Base-by-base conservation (phyloP, 2,113 vertebrate genomes). In the Petroica traversi region DNA sequence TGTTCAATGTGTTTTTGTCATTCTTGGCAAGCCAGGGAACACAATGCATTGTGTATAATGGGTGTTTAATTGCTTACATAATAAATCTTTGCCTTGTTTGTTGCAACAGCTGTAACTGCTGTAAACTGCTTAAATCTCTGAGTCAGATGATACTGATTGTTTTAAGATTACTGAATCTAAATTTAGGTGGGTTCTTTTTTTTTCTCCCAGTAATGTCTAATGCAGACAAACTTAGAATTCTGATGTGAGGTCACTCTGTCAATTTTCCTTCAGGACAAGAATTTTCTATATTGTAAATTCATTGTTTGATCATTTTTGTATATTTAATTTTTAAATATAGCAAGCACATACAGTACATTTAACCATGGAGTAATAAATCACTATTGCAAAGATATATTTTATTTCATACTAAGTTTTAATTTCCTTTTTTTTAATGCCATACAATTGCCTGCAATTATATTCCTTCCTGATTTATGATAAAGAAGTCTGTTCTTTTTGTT, bases 1-100 rank as follows among this genome's bases (percentile, higher is more conserved):
- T 62, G 24, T 66, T 89, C 40, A 54, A 0, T 19, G 33, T 76
- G 26, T 3, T 85, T 89, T 78, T 72, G 49, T 87, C 66, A n/a
- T 85, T 93, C 38, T 92, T 93, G 81, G 61, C 89, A 92, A 95
- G 52, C 41, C 20, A 31, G 31, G 51, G 61, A 64, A 57, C 82
- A 78, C 87, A 91, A 45, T 64, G 66, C 54, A 19, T 84, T 71
- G 29, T 78, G 33, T 58, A 34, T 82, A 87, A 91, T 82, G 66
- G 2, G 0, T 52, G 19, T 74, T 92, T 93, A 92, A 94, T 88
- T 90, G 83, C 90, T 84, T 85, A 55, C 52, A 94, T 71, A 89
- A 63, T 92, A 91, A 95, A 95, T 89, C 71, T 94, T 92, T 67
- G 54, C 36, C 83, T 86, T 89, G 58, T 89, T 95, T 96, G 43